Conservation (phyloP, 2,113 vertebrate species). For the Patagioenas fasciata region DNA sequence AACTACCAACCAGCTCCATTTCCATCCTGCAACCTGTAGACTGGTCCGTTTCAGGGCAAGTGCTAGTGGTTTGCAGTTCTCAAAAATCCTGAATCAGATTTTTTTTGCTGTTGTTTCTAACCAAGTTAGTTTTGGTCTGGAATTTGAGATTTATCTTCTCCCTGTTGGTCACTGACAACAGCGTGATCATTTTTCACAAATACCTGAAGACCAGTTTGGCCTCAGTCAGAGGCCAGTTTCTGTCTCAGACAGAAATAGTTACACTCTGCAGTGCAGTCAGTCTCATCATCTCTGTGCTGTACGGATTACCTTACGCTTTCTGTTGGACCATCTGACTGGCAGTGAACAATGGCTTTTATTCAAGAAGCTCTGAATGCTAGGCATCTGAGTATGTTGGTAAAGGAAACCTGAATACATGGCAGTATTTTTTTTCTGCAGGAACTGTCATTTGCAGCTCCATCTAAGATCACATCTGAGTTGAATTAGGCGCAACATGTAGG, state of each 20-base stretch:
- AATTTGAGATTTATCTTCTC: neutral
- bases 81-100: neutral
- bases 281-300: neutral
- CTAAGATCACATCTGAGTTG: neutral
- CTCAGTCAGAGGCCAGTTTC: neutral
- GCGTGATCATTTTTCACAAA: neutral
- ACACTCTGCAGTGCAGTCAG: neutral
- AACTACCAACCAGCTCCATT: neutral
- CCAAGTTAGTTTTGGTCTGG: neutral
- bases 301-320: neutral
- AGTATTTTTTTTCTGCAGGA: neutral
- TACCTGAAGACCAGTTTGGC: neutral
- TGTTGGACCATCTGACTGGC: neutral
- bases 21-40: neutral
- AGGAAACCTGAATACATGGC: neutral
- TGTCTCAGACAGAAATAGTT: neutral
- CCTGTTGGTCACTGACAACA: neutral
- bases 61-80: neutral
- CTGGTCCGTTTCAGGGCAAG: neutral
- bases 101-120: neutral
- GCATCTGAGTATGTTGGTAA: neutral
- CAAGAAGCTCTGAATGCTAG: neutral
- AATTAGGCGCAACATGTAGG: neutral
- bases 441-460: neutral
- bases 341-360: neutral